A percentile compares a stretch with the other conserved stretches of the same genome.
Conservation (phyloP, 35 echinoderm and acorn worm species). For the Heliocidaris tuberculata region DNA sequence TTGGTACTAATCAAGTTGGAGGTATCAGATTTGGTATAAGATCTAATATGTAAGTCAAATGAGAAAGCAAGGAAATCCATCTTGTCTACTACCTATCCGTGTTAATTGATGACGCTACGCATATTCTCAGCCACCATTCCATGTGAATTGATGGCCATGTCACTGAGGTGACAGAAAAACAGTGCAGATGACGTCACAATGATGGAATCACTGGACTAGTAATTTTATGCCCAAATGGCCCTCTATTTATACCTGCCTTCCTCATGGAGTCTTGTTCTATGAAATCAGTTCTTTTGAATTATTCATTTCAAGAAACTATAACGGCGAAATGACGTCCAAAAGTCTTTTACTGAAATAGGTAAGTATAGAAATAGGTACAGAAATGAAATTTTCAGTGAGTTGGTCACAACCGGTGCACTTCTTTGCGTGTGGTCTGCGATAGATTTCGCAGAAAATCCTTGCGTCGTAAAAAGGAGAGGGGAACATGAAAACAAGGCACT, state of each 20-base stretch:
- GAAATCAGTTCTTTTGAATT: too few species aligned
- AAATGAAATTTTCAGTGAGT: too few species aligned
- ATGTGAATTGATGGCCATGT: not conserved
- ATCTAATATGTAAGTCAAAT: not conserved
- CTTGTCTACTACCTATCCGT: not conserved
- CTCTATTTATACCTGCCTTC: not conserved
- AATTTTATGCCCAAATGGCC: not conserved
- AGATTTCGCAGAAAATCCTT: too few species aligned
- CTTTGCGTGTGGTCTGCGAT: too few species aligned
- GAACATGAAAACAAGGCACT: too few species aligned
- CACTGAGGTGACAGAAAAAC: not conserved
- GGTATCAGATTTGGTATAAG: not conserved
- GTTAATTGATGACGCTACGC: not conserved
- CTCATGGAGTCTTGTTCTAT: too few species aligned
- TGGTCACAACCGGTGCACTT: too few species aligned
- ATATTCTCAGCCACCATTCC: not conserved
- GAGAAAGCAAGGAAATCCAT: not conserved
- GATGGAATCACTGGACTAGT: not conserved
- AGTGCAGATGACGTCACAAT: not conserved
- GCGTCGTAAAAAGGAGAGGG: too few species aligned
- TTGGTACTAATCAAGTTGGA: not conserved
- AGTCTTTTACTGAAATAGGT: too few species aligned
- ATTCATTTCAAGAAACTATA: too few species aligned
- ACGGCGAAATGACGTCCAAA: too few species aligned
- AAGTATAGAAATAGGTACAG: too few species aligned